phyloP scores from a whole-genome alignment of 2,888 invertebrate genomes.

The Atherix ibis region DNA sequence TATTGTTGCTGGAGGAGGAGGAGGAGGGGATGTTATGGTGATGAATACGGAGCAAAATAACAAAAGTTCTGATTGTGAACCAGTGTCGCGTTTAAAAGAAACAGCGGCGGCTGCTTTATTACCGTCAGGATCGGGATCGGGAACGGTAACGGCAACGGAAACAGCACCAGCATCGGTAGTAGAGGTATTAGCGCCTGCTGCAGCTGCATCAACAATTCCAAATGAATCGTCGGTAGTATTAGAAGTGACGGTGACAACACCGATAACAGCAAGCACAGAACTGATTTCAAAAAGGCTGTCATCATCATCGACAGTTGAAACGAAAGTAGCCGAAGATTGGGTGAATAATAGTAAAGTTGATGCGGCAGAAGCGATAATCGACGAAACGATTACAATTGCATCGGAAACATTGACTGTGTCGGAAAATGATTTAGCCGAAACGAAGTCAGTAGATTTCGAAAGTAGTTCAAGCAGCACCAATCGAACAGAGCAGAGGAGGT shows the following conservation, averaged over 20 bases:
- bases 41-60: too few species aligned
- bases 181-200: too few species aligned
- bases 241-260: neutral
- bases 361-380: neutral
- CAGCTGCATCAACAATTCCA: neutral
- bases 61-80: too few species aligned
- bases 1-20: too few species aligned
- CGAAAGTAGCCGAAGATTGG: neutral
- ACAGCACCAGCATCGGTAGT: neutral
- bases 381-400: too few species aligned
- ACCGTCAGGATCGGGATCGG: too few species aligned
- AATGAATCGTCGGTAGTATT: neutral
- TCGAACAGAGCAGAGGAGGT: neutral
- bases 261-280: neutral
- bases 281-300: neutral
- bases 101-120: too few species aligned
- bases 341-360: neutral
- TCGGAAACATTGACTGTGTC: too few species aligned
- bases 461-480: conserved; percentile 1
- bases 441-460: conserved; percentile 1
- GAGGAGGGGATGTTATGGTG: too few species aligned
- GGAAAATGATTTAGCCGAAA: too few species aligned
- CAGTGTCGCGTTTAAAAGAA: too few species aligned
- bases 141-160: neutral
- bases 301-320: neutral